Evolutionary conservation across 1,140 invertebrate species (phyloP).

Genomic region (Octopus sinensis): DNA sequence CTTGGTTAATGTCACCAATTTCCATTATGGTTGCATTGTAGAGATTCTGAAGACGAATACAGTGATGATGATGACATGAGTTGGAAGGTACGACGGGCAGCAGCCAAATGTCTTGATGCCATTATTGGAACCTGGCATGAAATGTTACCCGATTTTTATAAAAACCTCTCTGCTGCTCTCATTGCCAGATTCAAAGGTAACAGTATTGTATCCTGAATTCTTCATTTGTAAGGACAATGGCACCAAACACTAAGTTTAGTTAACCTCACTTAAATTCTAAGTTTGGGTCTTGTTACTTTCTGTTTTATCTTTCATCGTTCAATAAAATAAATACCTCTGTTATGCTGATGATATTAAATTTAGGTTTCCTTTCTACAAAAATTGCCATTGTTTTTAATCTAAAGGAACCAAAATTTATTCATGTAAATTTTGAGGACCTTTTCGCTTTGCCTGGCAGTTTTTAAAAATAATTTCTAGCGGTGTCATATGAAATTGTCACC

Average conservation of each 20-base stretch:
- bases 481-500: too few species aligned
- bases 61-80: conserved; percentile 99
- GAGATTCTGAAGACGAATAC: conserved; percentile 75
- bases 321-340: too few species aligned
- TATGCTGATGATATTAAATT: too few species aligned
- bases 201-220: too few species aligned
- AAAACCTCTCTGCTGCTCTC: conserved; percentile 80
- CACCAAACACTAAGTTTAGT: neutral
- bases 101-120: conserved; percentile 95
- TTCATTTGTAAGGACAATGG: neutral
- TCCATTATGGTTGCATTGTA: conserved; percentile 39
- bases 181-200: conserved; percentile 90
- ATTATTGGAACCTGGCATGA: conserved; percentile 89
- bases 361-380: too few species aligned
- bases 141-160: conserved; percentile 85
- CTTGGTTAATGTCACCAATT: neutral
- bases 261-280: neutral
- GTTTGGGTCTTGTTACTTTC: neutral
- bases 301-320: too few species aligned
- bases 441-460: too few species aligned
- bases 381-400: too few species aligned
- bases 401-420: too few species aligned
- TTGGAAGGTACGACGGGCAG: conserved; percentile 92
- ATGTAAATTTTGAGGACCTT: too few species aligned
- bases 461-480: too few species aligned